These are phyloP conservation scores for Sinhomidia bicolor DNA, from an alignment of 2,888 invertebrate species.

Conservation along the genomic window DNA sequence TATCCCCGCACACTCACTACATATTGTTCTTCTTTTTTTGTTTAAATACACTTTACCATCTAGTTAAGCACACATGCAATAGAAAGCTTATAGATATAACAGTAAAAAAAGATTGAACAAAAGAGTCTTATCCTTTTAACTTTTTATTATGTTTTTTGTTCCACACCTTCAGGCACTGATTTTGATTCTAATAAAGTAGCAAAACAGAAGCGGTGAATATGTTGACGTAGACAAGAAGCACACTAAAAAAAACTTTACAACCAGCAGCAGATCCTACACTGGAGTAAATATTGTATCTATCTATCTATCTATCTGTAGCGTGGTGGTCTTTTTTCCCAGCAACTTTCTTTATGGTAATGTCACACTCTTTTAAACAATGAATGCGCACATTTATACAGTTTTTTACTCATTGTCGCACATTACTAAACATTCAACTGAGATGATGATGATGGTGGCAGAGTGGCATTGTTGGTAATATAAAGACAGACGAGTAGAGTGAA, in stretches of 20 bases:
- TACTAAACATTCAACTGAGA: slow-evolving; percentile 14
- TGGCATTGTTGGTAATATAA: background rate
- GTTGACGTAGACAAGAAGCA: slow-evolving; percentile 10
- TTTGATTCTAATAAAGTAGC: slow-evolving; percentile 56
- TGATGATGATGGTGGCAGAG: background rate
- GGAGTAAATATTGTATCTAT: slow-evolving; percentile 24
- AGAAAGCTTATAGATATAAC: no score
- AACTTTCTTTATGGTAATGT: slow-evolving; percentile 55
- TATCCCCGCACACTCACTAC: background rate
- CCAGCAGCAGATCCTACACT: slow-evolving; percentile 6
- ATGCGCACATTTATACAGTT: slow-evolving; percentile 40
- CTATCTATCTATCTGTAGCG: background rate
- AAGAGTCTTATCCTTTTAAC: slow-evolving; percentile 22
- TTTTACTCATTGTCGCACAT: slow-evolving; percentile 11
- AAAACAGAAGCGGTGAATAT: background rate
- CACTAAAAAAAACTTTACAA: background rate
- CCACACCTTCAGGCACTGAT: slow-evolving; percentile 67
- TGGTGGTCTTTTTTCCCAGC: slow-evolving; percentile 41
- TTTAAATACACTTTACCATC: slow-evolving; percentile 15
- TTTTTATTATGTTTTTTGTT: slow-evolving; percentile 34
- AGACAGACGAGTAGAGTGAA: slow-evolving; percentile 48
- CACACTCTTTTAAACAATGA: slow-evolving; percentile 57
- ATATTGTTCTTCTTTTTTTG: slow-evolving; percentile 38
- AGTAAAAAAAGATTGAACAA: slow-evolving; percentile 40
- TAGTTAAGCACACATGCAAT: no score